Evolutionary conservation across 2,888 invertebrate species (phyloP), one percentile per base, ranked within the genome.

Genomic region (Hirtodrosophila confusa): DNA sequence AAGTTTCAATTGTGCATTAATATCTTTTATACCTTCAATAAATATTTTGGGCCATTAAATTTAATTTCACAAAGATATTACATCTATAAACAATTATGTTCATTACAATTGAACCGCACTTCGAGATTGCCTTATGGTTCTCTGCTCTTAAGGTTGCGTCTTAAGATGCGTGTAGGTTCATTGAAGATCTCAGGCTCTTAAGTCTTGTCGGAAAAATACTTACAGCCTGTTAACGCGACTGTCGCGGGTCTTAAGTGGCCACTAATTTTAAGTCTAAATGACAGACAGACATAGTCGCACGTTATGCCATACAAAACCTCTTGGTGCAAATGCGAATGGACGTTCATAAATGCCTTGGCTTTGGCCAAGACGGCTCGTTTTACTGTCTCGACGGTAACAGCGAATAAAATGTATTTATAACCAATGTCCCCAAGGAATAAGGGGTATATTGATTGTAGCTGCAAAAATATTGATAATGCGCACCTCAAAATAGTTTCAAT

Each of bases 241-340:
- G 75, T 65, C 63, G 60, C 61, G 78, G 41, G 51, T 44, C 63
- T 72, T 75, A 78, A 85, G 66, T 75, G 60, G 86, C 72, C 75
- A 72, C 83, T 85, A 86, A 87, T 75, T 87, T 82, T 44, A 69
- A 85, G 72, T 75, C 80, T 69, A 67, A 72, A 61, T 66, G 64
- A 49, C 40, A 63, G 36, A 43, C 54, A 65, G 31, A 44, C 41
- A 67, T 57, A 69, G 66, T 66, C 51, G 53, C 72, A 62, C 67
- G 57, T 49, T 49, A 61, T 41, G 53, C 36, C n/a, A 31, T 55
- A 49, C 27, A 64, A 63, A 69, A 63, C 39, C 55, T 44, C 48
- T 58, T 47, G 35, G n/a, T 23, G 33, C 24, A 60, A 75, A 54
- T 66, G 39, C 31, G 41, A 53, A 35, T 56, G 50, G 31, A 45